Base-by-base conservation (phyloP, 2,797 vertebrate genomes). In the Triplophysa yarkandensis region DNA sequence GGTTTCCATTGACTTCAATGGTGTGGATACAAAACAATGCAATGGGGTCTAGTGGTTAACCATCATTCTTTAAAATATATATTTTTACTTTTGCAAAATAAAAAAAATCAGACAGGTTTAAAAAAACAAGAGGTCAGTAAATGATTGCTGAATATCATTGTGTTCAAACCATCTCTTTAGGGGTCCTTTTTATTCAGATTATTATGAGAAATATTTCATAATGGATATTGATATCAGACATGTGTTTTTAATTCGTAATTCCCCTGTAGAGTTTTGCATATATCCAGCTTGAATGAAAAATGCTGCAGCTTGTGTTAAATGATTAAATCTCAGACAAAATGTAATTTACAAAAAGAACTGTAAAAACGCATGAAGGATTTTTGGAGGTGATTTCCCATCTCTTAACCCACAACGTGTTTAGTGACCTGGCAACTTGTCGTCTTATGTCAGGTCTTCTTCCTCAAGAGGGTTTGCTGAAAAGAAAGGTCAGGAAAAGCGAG, bases 401-500 rank as follows among this genome's bases (percentile, higher is more conserved):
- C 43, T 65, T 82, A 80, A 85, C 81, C 88, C 75, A 74, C 78
- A 86, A 83, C 86, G 85, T 91, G 90, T 89, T 89, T 90, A 88
- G 86, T 92, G 91, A 91, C 89, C 89, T 91, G 90, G 90, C 87
- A 91, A 90, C 87, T 87, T 91, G 90, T 92, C 88, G 88, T 87
- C 74, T 91, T 91, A 87, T 89, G 90, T 93, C 90, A 93, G 89
- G 84, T 91, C 87, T 85, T 89, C 85, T 83, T 86, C 90, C 87
- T 87, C 87, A 87, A 86, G 87, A 89, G 90, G 87, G 34, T 89
- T 83, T 85, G 86, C 77, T 87, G 85, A 91, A 91, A 83, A 89
- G 88, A 93, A 93, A 93, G 90, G 92, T 93, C 92, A 93, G 54
- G 86, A 87, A 91, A 92, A 91, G 83, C 87, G 88, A 91, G 86